Base-by-base conservation (phyloP, 2,113 vertebrate genomes). In the Stegostoma tigrinum region DNA sequence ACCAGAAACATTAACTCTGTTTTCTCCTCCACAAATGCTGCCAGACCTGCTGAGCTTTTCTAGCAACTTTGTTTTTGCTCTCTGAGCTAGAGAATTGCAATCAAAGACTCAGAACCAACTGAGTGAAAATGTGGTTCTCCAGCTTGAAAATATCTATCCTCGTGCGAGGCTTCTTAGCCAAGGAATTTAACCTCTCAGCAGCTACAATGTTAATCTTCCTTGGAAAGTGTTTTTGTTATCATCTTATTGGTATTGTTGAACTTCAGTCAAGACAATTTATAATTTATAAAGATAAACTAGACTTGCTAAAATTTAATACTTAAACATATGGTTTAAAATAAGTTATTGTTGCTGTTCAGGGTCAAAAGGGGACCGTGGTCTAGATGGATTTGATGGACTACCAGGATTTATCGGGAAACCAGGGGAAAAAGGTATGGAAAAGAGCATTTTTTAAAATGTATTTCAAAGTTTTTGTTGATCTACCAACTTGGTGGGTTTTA, bases 381-480 rank as follows among this genome's bases (percentile, higher is more conserved):
- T 98, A 75, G 97, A 96, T 97, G 99, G 99, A 96, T 2, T 96
- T 2, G 96, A 96, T 2, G 99, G 99, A 42, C 61, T 96, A 96
- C 97, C 98, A 1, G 99, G 99, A n/a, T 97, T 97, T 83, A 97
- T 98, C n/a, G 99, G 99, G 75, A 99, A 98, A 96, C 98, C 98
- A 34, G 99, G 98, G 96, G 98, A 97, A 96, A 98, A 98, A 98
- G 99, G 99, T 99, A 97, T 0, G 96, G 95, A 80, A 27, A 96
- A 86, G 95, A 95, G 48, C 8, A 27, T 45, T 94, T 96, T 68
- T 66, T 91, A 94, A n/a, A n/a, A n/a, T 72, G 72, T 85, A 80
- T 95, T 94, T 86, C 83, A 80, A 89, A 95, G 86, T 78, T 95
- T 94, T 93, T 96, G 38, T 66, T 66, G 34, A 93, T 93, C 61